Conservation (phyloP, 2,888 invertebrate genomes). For the Prenolepis imparis region DNA sequence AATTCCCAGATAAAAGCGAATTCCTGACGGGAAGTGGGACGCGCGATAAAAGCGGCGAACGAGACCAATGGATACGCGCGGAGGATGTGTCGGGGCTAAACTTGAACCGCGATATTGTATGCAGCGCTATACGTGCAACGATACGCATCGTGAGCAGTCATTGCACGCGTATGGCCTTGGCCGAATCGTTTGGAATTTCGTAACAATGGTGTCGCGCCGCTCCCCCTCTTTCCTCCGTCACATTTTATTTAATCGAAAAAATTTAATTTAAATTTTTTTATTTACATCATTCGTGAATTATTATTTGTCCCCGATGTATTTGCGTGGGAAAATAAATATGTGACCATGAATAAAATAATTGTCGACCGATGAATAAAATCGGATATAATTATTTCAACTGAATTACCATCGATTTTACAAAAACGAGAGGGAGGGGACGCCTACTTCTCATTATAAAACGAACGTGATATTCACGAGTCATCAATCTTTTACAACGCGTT, state of each 20-base stretch:
- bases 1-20: slow-evolving; percentile 48
- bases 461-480: background rate
- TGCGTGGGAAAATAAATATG: background rate
- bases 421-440: background rate
- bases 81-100: slow-evolving; percentile 55
- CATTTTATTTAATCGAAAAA: slow-evolving; percentile 50
- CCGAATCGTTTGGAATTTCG: slow-evolving; percentile 43
- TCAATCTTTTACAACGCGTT: background rate
- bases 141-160: slow-evolving; percentile 56
- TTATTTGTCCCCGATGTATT: background rate
- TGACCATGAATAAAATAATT: no score
- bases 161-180: slow-evolving; percentile 57
- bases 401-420: background rate
- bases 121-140: slow-evolving; percentile 42
- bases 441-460: background rate
- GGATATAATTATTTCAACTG: background rate
- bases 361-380: background rate
- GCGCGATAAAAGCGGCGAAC: slow-evolving; percentile 39
- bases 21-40: slow-evolving; percentile 57
- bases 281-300: slow-evolving; percentile 9
- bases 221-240: background rate
- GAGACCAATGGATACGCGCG: slow-evolving; percentile 7
- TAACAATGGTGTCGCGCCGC: slow-evolving; percentile 42
- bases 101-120: slow-evolving; percentile 61
- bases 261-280: slow-evolving; percentile 44